Percentiles rank a stretch among this genome's conserved stretches.
phyloP scores from a whole-genome alignment of 2,888 invertebrate genomes.

The Dynastes tityus region DNA sequence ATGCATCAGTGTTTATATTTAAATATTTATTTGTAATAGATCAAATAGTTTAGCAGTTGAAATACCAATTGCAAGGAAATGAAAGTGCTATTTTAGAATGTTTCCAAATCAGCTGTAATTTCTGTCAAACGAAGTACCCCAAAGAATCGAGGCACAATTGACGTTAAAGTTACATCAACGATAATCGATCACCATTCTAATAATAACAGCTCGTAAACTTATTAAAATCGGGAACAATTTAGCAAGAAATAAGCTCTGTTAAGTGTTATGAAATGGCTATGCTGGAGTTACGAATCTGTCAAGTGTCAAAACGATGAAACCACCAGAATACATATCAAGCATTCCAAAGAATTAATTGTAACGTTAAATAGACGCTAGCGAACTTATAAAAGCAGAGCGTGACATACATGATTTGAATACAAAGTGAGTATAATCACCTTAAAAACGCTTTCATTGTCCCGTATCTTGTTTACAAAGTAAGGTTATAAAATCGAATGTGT shows the following conservation, averaged over 20 bases:
- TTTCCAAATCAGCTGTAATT: constrained; percentile 50
- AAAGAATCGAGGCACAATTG: constrained; percentile 24
- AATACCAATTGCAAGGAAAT: constrained; percentile 5
- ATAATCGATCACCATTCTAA: constrained; percentile 35
- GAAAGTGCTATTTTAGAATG: constrained; percentile 35
- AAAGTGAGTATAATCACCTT: constrained; percentile 46
- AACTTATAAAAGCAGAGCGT: constrained; percentile 3
- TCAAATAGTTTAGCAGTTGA: background rate
- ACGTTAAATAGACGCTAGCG: constrained; percentile 34
- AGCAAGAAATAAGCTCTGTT: background rate
- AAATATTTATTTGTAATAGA: constrained; percentile 10
- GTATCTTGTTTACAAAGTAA: constrained; percentile 43
- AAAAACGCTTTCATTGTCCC: constrained; percentile 25
- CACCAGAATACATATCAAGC: constrained; percentile 53
- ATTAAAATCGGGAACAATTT: constrained; percentile 21
- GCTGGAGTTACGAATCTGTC: constrained; percentile 50
- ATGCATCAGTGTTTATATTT: background rate
- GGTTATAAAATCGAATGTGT: constrained; percentile 38
- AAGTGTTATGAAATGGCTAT: constrained; percentile 44
- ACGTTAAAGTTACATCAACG: constrained; percentile 35
- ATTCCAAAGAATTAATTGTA: constrained; percentile 50
- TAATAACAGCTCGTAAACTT: constrained; percentile 36
- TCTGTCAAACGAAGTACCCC: constrained; percentile 38
- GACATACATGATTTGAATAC: constrained; percentile 42
- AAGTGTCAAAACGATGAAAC: constrained; percentile 56